Conservation (phyloP, 2,797 vertebrate genomes). For the Danionella dracula region DNA sequence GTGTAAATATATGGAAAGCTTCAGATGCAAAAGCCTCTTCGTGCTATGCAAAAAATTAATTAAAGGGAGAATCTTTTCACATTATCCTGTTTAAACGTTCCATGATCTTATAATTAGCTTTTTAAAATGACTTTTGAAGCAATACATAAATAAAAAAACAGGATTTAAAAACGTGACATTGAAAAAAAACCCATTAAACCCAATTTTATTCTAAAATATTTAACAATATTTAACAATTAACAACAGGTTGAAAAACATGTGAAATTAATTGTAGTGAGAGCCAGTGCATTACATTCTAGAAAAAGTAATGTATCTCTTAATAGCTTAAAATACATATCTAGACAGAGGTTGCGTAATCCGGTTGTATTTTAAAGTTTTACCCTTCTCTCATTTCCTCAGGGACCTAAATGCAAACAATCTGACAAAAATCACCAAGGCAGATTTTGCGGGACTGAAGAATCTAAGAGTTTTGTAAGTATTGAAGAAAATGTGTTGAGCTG, state of each 20-base stretch:
- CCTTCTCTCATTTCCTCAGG: constrained; percentile 57
- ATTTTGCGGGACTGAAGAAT: constrained; percentile 90
- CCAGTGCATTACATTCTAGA: not conserved
- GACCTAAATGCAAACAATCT: constrained; percentile 98
- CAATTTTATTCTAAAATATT: too few species aligned
- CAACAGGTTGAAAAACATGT: not conserved
- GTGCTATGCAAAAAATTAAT: too few species aligned
- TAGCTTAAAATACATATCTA: not conserved
- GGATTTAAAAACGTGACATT: too few species aligned
- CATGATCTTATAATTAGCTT: too few species aligned
- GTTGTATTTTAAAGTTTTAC: constrained; percentile 4
- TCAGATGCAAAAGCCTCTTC: too few species aligned
- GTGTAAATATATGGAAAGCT: too few species aligned
- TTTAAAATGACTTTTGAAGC: too few species aligned
- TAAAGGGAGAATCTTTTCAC: too few species aligned
- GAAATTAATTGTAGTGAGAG: not conserved
- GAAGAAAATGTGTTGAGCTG: not conserved
- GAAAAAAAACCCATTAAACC: too few species aligned
- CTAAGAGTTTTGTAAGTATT: constrained; percentile 94
- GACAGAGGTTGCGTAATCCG: not conserved
- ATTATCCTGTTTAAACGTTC: too few species aligned
- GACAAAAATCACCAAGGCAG: constrained; percentile 92
- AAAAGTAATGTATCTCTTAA: constrained; percentile 4
- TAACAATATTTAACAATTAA: too few species aligned
- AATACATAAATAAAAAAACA: too few species aligned